A percentile compares a stretch with the other conserved stretches of the same genome.
Conservation (phyloP, 64 coral and sea anemone species). For the Exaiptasia diaphana region DNA sequence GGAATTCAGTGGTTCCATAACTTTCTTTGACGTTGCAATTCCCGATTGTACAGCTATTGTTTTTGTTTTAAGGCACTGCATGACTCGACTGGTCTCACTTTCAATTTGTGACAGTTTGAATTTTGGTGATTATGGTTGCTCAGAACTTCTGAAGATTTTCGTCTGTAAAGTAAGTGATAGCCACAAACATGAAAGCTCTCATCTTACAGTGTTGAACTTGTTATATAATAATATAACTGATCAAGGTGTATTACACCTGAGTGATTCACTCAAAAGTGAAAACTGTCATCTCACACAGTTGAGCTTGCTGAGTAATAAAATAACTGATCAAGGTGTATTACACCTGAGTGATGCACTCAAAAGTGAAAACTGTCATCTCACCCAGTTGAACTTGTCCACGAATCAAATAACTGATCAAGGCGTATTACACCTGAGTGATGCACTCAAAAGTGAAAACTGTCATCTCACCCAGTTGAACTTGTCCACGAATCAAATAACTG, state of each 20-base stretch:
- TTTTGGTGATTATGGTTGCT: not conserved
- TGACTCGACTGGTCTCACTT: not conserved
- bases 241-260: not conserved
- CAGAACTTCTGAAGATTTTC: not conserved
- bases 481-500: too few relatives aligned
- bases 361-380: too few relatives aligned
- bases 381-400: too few relatives aligned
- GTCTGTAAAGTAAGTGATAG: not conserved
- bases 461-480: too few relatives aligned
- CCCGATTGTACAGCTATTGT: conserved; percentile 22
- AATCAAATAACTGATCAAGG: too few relatives aligned
- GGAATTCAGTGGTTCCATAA: not conserved
- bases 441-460: too few relatives aligned
- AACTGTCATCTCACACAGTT: conserved; percentile 2
- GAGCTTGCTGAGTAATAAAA: too few relatives aligned
- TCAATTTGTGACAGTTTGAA: not conserved
- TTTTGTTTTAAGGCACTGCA: not conserved
- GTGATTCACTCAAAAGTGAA: conserved; percentile 5
- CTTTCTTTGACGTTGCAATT: not conserved
- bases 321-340: too few relatives aligned
- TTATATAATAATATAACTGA: not conserved
- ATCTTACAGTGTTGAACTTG: not conserved
- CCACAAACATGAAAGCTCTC: not conserved
- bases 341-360: too few relatives aligned
- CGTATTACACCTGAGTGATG: too few relatives aligned